Conservation (phyloP, 2,113 vertebrate genomes). For the Notechis scutatus region DNA sequence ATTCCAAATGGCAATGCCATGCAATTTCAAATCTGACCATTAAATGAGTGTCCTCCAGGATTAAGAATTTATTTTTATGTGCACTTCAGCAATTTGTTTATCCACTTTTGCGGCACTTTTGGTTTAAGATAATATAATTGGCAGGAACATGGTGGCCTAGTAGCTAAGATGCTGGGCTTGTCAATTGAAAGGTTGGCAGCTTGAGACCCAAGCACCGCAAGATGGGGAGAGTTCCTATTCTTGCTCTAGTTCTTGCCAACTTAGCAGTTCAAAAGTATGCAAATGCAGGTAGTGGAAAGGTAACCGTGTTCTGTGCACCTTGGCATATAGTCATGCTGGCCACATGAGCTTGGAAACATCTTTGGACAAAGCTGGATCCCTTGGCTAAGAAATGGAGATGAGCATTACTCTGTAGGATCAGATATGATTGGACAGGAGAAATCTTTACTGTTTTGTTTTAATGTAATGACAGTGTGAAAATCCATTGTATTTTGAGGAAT, state of each 20-base stretch:
- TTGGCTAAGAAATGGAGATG: not conserved
- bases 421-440: not conserved
- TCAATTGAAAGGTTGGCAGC: not conserved
- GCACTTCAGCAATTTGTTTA: not conserved
- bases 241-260: not conserved
- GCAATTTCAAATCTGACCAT: not conserved
- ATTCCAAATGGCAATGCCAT: accelerated
- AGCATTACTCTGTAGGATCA: not conserved
- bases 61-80: not conserved
- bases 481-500: not conserved
- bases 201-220: not conserved
- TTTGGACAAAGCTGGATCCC: not conserved
- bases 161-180: not conserved
- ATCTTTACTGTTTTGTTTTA: not conserved
- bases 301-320: not conserved
- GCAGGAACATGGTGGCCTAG: not conserved
- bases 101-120: not conserved
- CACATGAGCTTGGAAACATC: not conserved
- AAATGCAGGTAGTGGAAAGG: not conserved
- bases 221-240: not conserved
- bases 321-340: not conserved
- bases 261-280: not conserved
- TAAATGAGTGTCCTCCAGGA: not conserved
- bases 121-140: not conserved
- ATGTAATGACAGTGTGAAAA: not conserved